phyloP scores from a whole-genome alignment of 2,797 vertebrate genomes.

The Manis pentadactyla region DNA sequence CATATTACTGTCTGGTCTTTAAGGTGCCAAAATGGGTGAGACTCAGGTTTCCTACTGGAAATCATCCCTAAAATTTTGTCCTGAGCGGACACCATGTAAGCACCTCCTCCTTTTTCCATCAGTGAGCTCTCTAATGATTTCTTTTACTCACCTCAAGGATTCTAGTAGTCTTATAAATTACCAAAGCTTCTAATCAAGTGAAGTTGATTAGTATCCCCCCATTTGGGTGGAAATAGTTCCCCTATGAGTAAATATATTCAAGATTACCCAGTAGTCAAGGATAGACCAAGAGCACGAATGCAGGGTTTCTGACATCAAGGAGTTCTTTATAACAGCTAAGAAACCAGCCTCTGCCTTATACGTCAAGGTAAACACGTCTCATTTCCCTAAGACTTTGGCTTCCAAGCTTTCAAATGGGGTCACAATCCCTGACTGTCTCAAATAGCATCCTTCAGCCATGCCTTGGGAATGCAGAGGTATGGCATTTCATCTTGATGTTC shows the following conservation, averaged over 20 bases:
- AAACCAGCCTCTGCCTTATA: not conserved
- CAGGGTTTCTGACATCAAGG: not conserved
- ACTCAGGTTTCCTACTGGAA: not conserved
- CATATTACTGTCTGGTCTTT: not conserved
- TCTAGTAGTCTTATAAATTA: not conserved
- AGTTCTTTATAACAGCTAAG: not conserved
- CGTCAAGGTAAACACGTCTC: not conserved
- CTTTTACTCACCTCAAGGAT: not conserved
- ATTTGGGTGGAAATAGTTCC: not conserved
- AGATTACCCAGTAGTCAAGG: not conserved
- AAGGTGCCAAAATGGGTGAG: no score
- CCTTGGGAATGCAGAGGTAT: not conserved
- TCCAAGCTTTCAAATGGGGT: not conserved
- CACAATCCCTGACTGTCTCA: not conserved
- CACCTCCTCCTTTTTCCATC: not conserved
- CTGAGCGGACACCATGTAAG: not conserved
- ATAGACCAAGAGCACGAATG: not conserved
- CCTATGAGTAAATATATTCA: not conserved
- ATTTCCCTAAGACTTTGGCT: not conserved
- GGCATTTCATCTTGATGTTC: not conserved
- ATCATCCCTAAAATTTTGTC: not conserved
- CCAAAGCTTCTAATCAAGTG: not conserved
- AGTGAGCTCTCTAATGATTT: not conserved
- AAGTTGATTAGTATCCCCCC: not conserved
- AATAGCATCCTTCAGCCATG: not conserved